Evolutionary conservation across 64 coral and sea anemone species (phyloP).

Genomic region (Orbicella faveolata): DNA sequence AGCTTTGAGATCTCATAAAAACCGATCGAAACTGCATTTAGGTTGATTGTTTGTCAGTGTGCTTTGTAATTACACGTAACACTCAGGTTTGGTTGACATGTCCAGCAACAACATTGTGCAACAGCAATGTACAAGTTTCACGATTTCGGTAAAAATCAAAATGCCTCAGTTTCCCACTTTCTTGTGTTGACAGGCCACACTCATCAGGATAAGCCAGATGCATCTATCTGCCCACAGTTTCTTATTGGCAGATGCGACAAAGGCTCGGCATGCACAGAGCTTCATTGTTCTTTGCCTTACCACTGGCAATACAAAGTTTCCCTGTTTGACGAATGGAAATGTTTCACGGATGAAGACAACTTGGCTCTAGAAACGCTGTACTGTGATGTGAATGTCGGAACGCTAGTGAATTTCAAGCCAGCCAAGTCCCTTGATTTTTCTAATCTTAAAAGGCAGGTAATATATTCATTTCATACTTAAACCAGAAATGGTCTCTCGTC

Average conservation of each 20-base stretch:
- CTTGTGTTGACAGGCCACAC: neutral
- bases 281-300: conserved; percentile 68
- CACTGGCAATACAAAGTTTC: conserved; percentile 66
- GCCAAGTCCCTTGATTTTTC: neutral
- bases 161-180: neutral
- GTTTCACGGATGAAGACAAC: conserved; percentile 41
- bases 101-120: no score
- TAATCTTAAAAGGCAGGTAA: neutral
- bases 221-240: conserved; percentile 39
- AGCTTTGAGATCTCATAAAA: no score
- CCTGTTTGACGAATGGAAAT: neutral
- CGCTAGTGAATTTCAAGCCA: neutral
- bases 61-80: no score
- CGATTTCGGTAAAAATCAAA: no score
- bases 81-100: no score
- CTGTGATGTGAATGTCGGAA: conserved; percentile 46
- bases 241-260: conserved; percentile 48
- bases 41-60: no score
- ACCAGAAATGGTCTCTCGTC: neutral
- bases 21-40: no score
- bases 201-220: conserved; percentile 2
- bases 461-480: neutral
- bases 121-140: no score
- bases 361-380: conserved; percentile 59
- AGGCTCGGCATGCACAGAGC: conserved; percentile 22